These are phyloP conservation scores for Pentamera pediparva DNA, from an alignment of 53 echinoderm and acorn worm genomes.

Conservation along the genomic window DNA sequence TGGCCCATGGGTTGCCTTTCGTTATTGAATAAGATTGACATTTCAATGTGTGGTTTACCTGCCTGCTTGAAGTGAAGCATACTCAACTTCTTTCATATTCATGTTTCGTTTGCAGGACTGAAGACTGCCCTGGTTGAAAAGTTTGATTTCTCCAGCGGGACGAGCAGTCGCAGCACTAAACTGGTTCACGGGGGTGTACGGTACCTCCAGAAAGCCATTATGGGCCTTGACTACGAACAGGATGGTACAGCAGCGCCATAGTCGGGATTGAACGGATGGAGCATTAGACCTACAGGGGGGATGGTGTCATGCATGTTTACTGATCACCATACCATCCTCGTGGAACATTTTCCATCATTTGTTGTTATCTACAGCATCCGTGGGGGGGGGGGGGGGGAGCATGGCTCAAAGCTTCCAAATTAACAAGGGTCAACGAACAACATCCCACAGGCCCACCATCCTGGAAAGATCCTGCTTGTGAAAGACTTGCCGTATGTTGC, in stretches of 20 bases:
- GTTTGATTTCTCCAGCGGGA: slow-evolving; percentile 95
- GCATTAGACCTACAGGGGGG: no score
- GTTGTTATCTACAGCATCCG: no score
- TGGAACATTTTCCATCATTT: no score
- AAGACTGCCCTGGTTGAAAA: slow-evolving; percentile 93
- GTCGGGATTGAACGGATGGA: neutral
- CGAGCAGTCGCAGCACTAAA: slow-evolving; percentile 93
- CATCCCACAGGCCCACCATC: no score
- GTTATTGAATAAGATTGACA: neutral
- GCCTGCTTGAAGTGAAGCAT: neutral
- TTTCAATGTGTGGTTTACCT: neutral
- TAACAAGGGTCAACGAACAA: no score
- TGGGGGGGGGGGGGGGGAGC: no score
- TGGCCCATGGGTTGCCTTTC: no score
- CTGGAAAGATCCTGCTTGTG: no score
- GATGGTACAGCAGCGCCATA: slow-evolving; percentile 10
- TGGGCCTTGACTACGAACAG: slow-evolving; percentile 89
- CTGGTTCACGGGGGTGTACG: slow-evolving; percentile 95
- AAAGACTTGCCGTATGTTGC: no score
- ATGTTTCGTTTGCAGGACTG: slow-evolving; percentile 56
- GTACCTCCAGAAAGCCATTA: slow-evolving; percentile 93
- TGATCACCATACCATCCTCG: no score
- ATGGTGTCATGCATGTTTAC: no score
- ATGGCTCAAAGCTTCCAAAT: no score
- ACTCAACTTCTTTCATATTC: neutral